Evolutionary conservation across 2,797 vertebrate species (phyloP).

Genomic region (Rachycentron canadum): DNA sequence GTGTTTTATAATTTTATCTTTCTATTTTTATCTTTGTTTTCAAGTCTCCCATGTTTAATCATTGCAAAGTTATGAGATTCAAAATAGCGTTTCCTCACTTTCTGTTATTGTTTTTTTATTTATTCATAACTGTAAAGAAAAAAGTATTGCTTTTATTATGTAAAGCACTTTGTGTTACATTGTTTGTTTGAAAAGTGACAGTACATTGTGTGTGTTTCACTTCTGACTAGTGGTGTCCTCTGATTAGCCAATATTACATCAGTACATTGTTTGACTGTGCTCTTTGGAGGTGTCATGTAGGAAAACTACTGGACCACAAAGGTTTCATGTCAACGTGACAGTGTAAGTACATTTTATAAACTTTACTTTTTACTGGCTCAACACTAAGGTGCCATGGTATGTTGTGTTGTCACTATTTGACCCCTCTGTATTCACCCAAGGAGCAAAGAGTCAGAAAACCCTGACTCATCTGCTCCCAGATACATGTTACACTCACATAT

Average conservation of each 20-base stretch:
- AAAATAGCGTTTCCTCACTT: neutral
- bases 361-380: too few species aligned
- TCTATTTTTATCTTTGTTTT: too few species aligned
- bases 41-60: too few species aligned
- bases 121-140: too few species aligned
- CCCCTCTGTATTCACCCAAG: too few species aligned
- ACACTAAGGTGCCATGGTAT: neutral
- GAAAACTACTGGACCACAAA: neutral
- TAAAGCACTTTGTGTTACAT: too few species aligned
- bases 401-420: neutral
- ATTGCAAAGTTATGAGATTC: too few species aligned
- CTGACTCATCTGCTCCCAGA: neutral
- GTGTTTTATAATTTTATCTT: too few species aligned
- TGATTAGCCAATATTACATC: neutral
- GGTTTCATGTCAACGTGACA: neutral
- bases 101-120: neutral
- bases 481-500: slow-evolving; percentile 86
- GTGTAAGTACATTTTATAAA: too few species aligned
- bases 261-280: neutral
- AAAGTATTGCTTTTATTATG: too few species aligned
- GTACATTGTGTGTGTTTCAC: neutral
- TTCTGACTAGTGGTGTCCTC: too few species aligned
- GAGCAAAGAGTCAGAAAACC: slow-evolving; percentile 12
- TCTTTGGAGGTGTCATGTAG: neutral
- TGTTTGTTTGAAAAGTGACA: too few species aligned